Conservation (phyloP, 1,140 invertebrate species). For the Yoshiicerus persimilis region DNA sequence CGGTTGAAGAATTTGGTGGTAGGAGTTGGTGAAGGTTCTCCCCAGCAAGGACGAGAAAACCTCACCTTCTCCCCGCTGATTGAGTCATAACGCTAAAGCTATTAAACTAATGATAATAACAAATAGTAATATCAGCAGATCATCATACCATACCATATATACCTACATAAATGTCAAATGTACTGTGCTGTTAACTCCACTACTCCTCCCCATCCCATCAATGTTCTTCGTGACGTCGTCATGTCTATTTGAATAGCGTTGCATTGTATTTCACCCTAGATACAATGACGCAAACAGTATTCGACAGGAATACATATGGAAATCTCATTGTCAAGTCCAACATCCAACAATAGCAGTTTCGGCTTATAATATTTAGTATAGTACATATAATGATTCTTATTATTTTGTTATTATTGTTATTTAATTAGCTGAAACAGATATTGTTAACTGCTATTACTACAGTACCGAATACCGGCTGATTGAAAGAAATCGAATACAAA, state of each 20-base stretch:
- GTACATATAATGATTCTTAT: background rate
- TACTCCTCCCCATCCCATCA: background rate
- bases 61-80: slow-evolving; percentile 45
- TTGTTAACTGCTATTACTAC: background rate
- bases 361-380: background rate
- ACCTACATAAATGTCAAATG: background rate
- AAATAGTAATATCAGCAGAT: background rate
- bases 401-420: slow-evolving; percentile 6
- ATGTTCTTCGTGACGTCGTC: background rate
- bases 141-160: background rate
- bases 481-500: background rate
- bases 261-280: background rate
- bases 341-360: background rate
- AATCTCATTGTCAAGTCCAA: background rate
- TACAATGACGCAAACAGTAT: background rate
- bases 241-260: background rate
- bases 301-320: background rate
- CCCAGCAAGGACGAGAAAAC: slow-evolving; percentile 32
- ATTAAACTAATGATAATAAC: background rate
- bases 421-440: background rate
- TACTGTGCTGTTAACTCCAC: background rate
- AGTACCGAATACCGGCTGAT: background rate
- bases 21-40: slow-evolving; percentile 21
- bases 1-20: slow-evolving; percentile 19
- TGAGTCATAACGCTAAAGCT: slow-evolving; percentile 38